Base-by-base conservation (phyloP, 1,140 invertebrate species). In the Danaus melanippus region DNA sequence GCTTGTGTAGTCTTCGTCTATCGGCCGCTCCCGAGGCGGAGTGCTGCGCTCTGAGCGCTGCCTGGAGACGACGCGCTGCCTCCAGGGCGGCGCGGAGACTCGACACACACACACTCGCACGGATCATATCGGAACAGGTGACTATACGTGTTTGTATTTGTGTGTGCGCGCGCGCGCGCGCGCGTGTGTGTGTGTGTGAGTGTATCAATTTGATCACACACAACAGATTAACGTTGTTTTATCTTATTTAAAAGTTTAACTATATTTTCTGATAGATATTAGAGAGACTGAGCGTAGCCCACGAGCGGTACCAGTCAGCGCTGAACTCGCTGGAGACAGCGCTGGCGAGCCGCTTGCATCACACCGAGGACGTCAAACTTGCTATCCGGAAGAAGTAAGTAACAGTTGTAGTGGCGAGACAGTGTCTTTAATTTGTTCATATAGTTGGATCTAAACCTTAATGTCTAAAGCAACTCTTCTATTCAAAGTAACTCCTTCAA, bases 331-430 rank as follows among this genome's bases (percentile, higher is more conserved):
- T 86, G 8, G 71, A 81, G 49, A 21, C 59, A 0, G 76, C 76
- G 5, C 90, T 95, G 56, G 90, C 89, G 4, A 92, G 91, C 10
- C 89, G 93, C 63, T 76, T 97, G 44, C 93, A 95, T 67, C 91
- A 93, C 68, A 96, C 94, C 0, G 95, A 96, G 77, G 94, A 96
- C 62, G 91, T 93, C 58, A 90, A 95, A 66, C 87, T 93, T 47
- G 88, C 91, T 8, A 92, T 94, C 32, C 85, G 95, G 41, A 96
- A 96, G 84, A 89, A 90, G 62, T 83, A 5, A 67, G 73, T 74
- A 3, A 32, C 21, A 32, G 21, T 32, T 32, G 21, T 7, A 32
- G 2, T 32, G 2, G 7, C 7, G 21, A 32, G 21, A 32, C 21
- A 32, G 6, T 32, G 2, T 32, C 4, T 32, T 32, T 32, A 32